Percentiles rank a stretch among this genome's conserved stretches.
Conservation (phyloP, 2,113 vertebrate genomes). For the Sturnus vulgaris region DNA sequence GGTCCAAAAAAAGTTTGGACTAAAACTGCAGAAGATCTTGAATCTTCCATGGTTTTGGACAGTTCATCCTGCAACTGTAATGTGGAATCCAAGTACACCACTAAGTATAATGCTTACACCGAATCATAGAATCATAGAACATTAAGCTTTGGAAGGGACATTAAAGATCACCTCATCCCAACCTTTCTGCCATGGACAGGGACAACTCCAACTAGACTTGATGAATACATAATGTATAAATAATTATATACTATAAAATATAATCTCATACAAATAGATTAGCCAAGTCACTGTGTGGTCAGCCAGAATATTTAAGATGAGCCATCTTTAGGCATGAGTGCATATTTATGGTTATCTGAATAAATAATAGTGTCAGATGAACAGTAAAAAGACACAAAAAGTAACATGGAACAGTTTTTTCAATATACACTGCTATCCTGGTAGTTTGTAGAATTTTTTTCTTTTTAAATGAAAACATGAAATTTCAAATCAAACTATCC, state of each 20-base stretch:
- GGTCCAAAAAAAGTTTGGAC: background rate
- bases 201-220: background rate
- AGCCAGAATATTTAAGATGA: slow-evolving; percentile 43
- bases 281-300: slow-evolving; percentile 54
- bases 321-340: slow-evolving; percentile 20
- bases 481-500: background rate
- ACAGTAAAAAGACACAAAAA: slow-evolving; percentile 28
- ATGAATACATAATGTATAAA: background rate
- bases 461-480: background rate
- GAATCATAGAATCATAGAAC: background rate
- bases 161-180: background rate
- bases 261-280: slow-evolving; percentile 47
- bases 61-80: background rate
- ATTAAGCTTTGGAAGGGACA: background rate
- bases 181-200: background rate
- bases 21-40: background rate
- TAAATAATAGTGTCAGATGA: slow-evolving; percentile 3
- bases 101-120: background rate
- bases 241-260: background rate
- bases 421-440: background rate
- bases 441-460: background rate
- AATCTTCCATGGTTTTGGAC: background rate
- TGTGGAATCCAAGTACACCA: background rate
- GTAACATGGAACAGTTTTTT: background rate
- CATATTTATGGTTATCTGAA: slow-evolving; percentile 37